Evolutionary conservation across 2,888 invertebrate species (phyloP).

Genomic region (Tipula vernalis): DNA sequence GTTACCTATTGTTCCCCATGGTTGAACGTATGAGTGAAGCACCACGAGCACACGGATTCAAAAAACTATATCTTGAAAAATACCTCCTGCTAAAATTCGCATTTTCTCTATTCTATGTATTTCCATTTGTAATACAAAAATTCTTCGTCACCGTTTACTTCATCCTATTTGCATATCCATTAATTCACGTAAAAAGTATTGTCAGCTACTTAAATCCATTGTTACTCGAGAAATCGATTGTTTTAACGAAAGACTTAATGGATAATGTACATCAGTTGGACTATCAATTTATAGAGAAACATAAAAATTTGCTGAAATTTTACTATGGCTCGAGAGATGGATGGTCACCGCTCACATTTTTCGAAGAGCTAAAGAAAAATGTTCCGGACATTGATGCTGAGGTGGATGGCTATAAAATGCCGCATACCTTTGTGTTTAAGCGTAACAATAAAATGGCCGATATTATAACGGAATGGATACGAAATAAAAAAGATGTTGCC

Average conservation of each 20-base stretch:
- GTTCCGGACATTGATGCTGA: constrained; percentile 44
- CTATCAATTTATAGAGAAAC: constrained; percentile 38
- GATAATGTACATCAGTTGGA: constrained; percentile 49
- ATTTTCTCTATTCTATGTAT: constrained; percentile 37
- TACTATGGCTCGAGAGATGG: constrained; percentile 60
- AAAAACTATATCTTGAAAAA: not conserved
- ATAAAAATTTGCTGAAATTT: constrained; percentile 48
- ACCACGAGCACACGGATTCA: constrained; percentile 53
- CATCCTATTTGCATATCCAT: constrained; percentile 23
- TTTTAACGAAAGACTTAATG: constrained; percentile 61
- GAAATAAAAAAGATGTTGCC: not conserved
- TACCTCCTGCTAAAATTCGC: constrained; percentile 35
- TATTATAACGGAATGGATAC: constrained; percentile 14
- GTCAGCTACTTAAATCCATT: constrained; percentile 41
- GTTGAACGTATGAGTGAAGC: constrained; percentile 61
- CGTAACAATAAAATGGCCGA: constrained; percentile 41
- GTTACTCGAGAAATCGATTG: constrained; percentile 45
- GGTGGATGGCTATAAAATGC: constrained; percentile 40
- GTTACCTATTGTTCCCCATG: constrained; percentile 69
- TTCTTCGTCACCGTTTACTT: not conserved
- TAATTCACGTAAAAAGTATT: constrained; percentile 34
- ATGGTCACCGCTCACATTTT: constrained; percentile 62
- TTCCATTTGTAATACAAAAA: constrained; percentile 19
- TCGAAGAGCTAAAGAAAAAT: constrained; percentile 43
- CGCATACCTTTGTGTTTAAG: constrained; percentile 64